A percentile compares a stretch with the other conserved stretches of the same genome.
phyloP scores from a whole-genome alignment of 2,797 vertebrate species.

The Heteromormyrus szaboi region DNA sequence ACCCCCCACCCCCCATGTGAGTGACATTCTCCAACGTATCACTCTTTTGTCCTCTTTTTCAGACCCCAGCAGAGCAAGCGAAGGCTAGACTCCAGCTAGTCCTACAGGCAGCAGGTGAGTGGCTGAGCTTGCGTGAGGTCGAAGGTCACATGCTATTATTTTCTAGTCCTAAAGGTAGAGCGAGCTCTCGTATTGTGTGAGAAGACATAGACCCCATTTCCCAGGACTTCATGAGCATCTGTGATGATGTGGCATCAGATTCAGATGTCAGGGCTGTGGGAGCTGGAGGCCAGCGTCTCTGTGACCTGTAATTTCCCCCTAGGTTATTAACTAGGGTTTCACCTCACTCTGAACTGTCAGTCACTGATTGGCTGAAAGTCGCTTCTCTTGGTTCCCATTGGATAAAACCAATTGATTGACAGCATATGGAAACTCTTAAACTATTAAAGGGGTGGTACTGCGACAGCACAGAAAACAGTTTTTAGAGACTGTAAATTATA shows the following conservation, averaged over 20 bases:
- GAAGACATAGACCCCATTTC: neutral
- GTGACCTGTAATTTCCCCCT: neutral
- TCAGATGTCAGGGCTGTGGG: neutral
- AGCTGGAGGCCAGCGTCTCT: neutral
- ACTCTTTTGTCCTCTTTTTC: conserved; percentile 44
- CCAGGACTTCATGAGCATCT: neutral
- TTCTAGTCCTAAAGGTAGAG: neutral
- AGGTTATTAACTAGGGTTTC: neutral
- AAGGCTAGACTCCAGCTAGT: conserved; percentile 88
- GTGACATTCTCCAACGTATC: neutral
- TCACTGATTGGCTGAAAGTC: neutral
- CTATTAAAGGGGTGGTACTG: neutral
- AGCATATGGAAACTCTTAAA: neutral
- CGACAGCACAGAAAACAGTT: neutral
- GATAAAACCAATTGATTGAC: neutral
- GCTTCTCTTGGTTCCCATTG: neutral
- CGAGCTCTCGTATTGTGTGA: neutral
- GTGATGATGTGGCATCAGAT: neutral
- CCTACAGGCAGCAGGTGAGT: conserved; percentile 45
- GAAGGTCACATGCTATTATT: neutral
- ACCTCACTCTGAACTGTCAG: neutral
- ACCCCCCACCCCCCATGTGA: neutral
- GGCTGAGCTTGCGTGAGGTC: neutral
- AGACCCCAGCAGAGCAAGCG: conserved; percentile 90
- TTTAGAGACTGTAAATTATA: neutral